A percentile compares a stretch with the other conserved stretches of the same genome.
Evolutionary conservation across 53 echinoderm and acorn worm species (phyloP).

Genomic region (Actinopyga echinites): DNA sequence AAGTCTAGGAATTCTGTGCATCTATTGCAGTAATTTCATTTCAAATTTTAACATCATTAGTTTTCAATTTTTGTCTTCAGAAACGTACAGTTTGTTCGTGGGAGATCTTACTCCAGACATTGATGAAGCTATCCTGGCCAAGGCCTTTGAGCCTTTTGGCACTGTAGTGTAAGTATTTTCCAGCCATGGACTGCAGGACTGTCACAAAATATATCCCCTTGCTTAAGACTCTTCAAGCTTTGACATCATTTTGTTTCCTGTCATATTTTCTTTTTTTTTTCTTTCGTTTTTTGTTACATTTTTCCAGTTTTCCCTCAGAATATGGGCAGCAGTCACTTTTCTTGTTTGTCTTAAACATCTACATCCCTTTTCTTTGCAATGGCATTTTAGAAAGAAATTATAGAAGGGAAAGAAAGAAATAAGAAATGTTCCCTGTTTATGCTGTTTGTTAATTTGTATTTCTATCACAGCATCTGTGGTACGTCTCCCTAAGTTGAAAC

Average conservation of each 20-base stretch:
- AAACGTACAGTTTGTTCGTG: constrained; percentile 30
- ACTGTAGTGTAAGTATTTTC: constrained; percentile 27
- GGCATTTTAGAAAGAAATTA: too few relatives aligned
- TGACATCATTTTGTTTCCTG: not conserved
- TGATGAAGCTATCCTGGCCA: constrained; percentile 14
- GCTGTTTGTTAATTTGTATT: too few relatives aligned
- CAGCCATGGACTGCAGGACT: not conserved
- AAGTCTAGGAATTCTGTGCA: too few relatives aligned
- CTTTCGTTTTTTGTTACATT: not conserved
- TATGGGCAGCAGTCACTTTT: constrained; percentile 33
- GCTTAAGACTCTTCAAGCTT: not conserved
- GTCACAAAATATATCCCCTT: not conserved
- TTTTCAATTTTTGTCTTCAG: not conserved
- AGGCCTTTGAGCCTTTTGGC: constrained; percentile 13
- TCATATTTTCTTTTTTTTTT: not conserved
- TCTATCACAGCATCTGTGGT: too few relatives aligned
- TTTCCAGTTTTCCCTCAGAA: not conserved
- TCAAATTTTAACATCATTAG: too few relatives aligned
- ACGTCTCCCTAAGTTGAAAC: too few relatives aligned
- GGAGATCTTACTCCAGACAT: constrained; percentile 29
- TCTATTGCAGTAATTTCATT: too few relatives aligned
- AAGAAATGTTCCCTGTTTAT: too few relatives aligned
- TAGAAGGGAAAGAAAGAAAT: too few relatives aligned
- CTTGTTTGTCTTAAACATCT: too few relatives aligned
- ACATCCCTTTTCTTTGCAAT: too few relatives aligned